A percentile compares a stretch with the other conserved stretches of the same genome.
phyloP scores from a whole-genome alignment of 2,113 vertebrate species.

The Willisornis vidua region DNA sequence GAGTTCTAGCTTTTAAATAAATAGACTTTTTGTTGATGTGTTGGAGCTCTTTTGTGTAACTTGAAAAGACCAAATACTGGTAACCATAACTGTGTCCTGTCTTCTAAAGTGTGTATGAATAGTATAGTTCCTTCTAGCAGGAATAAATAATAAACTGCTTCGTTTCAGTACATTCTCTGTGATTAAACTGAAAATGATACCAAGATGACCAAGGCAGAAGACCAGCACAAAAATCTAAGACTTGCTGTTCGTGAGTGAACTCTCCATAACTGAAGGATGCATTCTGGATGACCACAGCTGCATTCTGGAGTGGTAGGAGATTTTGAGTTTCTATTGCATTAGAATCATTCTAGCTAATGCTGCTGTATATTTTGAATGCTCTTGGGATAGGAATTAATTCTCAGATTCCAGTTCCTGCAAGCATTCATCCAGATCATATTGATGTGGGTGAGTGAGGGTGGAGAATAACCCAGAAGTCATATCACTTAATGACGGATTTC shows the following conservation, averaged over 20 bases:
- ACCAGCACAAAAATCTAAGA: neutral
- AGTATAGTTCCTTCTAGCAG: neutral
- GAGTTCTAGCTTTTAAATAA: neutral
- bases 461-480: neutral
- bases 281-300: neutral
- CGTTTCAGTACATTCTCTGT: slow-evolving; percentile 13
- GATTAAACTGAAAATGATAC: neutral
- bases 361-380: neutral
- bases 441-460: neutral
- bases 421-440: neutral
- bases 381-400: neutral
- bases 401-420: neutral
- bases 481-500: neutral
- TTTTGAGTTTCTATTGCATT: neutral
- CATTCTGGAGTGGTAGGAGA: neutral
- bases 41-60: neutral
- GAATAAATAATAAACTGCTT: neutral
- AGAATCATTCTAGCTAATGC: neutral
- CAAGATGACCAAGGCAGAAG: neutral
- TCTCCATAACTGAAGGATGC: neutral
- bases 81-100: neutral
- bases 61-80: neutral
- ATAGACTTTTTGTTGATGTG: neutral
- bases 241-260: rapidly evolving
- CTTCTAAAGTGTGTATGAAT: neutral